phyloP scores from a whole-genome alignment of 2,113 vertebrate genomes.

The Edolisoma coerulescens region DNA sequence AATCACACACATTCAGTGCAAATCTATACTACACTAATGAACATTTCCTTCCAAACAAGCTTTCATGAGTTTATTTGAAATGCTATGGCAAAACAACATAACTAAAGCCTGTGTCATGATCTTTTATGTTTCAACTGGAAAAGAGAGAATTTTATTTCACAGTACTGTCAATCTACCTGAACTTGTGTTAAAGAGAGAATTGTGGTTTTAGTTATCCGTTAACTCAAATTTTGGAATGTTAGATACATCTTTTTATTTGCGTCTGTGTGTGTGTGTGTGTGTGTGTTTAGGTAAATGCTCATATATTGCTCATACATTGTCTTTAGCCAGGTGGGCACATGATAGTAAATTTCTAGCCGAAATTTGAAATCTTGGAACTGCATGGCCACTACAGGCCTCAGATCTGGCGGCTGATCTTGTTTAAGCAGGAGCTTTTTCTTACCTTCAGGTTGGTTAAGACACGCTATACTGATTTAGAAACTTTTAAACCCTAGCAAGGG shows the following conservation, averaged over 20 bases:
- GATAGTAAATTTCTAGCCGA: no score
- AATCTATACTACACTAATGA: not conserved
- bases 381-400: not conserved
- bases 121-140: not conserved
- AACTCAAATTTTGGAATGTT: not conserved
- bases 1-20: not conserved
- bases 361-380: not conserved
- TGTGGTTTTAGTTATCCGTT: not conserved
- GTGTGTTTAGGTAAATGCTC: not conserved
- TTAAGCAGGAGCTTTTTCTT: not conserved
- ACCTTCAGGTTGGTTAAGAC: not conserved
- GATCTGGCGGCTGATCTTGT: not conserved
- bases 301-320: not conserved
- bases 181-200: not conserved
- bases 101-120: rapidly evolving
- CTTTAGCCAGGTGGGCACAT: not conserved
- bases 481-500: not conserved
- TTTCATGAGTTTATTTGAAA: not conserved
- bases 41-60: not conserved
- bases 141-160: not conserved
- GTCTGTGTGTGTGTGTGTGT: no score
- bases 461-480: not conserved
- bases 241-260: not conserved
- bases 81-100: not conserved
- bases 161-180: not conserved